Percentiles rank a stretch among this genome's conserved stretches.
Conservation (phyloP, 2,888 invertebrate species). For the Lamellibrachia satsuma region DNA sequence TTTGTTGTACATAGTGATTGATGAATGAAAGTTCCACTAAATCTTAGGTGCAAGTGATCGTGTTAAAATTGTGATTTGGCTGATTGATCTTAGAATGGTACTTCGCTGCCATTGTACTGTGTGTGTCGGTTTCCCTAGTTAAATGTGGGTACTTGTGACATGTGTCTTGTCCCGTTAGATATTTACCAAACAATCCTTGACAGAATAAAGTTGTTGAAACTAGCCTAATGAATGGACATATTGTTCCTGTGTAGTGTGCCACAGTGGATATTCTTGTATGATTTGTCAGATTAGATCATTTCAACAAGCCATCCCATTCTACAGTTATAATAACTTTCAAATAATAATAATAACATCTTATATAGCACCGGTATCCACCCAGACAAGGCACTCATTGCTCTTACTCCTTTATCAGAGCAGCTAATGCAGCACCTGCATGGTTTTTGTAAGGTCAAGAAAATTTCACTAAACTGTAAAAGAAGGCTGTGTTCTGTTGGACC, state of each 20-base stretch:
- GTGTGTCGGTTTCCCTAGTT: background rate
- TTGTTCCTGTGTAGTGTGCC: background rate
- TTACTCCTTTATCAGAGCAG: too few relatives aligned
- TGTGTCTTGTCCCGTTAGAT: background rate
- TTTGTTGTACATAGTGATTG: background rate
- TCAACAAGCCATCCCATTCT: background rate
- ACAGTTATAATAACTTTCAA: background rate
- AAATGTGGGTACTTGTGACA: background rate
- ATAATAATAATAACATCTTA: background rate
- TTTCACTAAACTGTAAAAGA: background rate
- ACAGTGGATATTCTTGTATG: background rate
- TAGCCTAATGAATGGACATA: background rate
- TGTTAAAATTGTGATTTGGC: conserved; percentile 12
- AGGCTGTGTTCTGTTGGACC: background rate
- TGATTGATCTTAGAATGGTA: background rate
- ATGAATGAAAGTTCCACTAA: background rate
- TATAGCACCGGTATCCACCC: too few relatives aligned
- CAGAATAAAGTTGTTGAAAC: conserved; percentile 13
- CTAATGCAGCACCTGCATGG: too few relatives aligned
- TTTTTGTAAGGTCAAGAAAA: too few relatives aligned
- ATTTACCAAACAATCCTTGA: background rate
- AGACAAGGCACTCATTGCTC: too few relatives aligned
- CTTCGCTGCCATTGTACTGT: background rate
- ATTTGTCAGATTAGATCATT: background rate
- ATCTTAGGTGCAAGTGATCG: conserved; percentile 9